Conservation (phyloP, 2,113 vertebrate species). For the Perca fluviatilis region DNA sequence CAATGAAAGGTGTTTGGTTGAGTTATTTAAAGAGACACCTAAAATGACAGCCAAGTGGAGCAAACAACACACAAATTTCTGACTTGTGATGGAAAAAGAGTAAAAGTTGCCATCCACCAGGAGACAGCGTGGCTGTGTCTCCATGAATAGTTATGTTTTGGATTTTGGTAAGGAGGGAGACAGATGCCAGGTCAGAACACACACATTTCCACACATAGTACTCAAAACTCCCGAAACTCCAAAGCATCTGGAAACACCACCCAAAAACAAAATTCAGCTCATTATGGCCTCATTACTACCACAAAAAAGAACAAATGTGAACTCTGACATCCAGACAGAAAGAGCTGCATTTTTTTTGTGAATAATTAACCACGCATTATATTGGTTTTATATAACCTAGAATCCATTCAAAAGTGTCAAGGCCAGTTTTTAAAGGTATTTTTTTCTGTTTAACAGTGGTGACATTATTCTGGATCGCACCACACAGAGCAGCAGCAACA, state of each 20-base stretch:
- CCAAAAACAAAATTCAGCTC: conserved; percentile 35
- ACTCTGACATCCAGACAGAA: conserved; percentile 24
- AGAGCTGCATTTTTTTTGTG: conserved; percentile 6
- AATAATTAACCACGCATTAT: conserved; percentile 23
- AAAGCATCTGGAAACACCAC: conserved; percentile 58
- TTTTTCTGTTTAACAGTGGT: conserved; percentile 6
- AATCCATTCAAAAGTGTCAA: conserved; percentile 10
- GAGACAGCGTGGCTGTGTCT: conserved; percentile 35
- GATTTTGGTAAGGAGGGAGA: conserved; percentile 39
- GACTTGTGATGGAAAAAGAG: conserved; percentile 62
- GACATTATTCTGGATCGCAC: conserved; percentile 33
- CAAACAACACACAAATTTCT: conserved; percentile 30
- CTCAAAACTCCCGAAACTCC: conserved; percentile 34
- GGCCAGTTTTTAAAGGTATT: neutral
- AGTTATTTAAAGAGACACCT: conserved; percentile 41
- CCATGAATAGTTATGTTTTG: conserved; percentile 59
- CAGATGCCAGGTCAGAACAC: conserved; percentile 38
- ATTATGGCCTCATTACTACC: conserved; percentile 42
- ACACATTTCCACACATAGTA: conserved; percentile 51
- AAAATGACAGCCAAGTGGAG: conserved; percentile 10
- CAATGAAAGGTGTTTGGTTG: conserved; percentile 22
- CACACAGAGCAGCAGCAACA: conserved; percentile 21
- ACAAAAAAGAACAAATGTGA: conserved; percentile 23
- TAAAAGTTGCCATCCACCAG: conserved; percentile 33
- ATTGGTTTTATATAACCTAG: conserved; percentile 24